Conservation (phyloP, 2,797 vertebrate species). For the Allobates femoralis region DNA sequence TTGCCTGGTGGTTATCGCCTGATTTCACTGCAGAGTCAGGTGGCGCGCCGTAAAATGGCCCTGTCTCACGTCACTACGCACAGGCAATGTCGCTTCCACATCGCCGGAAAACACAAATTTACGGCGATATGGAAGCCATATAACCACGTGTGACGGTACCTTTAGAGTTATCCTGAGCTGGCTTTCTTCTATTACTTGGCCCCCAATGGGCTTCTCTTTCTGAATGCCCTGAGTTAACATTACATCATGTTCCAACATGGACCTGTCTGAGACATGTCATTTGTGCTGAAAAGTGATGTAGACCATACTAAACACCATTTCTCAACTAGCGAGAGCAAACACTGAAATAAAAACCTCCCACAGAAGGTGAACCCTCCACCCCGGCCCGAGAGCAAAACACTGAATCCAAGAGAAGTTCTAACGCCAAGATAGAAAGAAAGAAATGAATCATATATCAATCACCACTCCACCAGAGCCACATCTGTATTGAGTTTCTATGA, state of each 20-base stretch:
- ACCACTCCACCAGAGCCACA: not conserved
- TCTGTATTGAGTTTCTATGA: not conserved
- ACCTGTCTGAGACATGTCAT: not conserved
- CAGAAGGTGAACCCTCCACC: slow-evolving; percentile 7
- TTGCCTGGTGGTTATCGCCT: too few relatives aligned
- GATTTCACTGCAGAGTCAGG: too few relatives aligned
- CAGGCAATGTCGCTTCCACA: too few relatives aligned
- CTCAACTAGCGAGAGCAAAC: not conserved
- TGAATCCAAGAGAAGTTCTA: not conserved
- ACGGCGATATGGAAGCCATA: too few relatives aligned
- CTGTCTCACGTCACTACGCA: too few relatives aligned
- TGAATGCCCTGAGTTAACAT: not conserved
- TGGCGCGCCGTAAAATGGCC: too few relatives aligned
- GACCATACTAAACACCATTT: not conserved
- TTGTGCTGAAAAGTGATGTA: not conserved
- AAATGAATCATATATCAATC: not conserved
- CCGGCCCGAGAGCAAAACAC: not conserved
- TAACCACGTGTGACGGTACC: too few relatives aligned
- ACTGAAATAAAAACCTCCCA: not conserved
- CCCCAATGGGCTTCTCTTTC: not conserved
- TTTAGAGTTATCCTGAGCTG: not conserved
- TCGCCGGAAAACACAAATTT: too few relatives aligned
- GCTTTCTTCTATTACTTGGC: not conserved
- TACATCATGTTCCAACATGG: not conserved
- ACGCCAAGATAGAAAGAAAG: not conserved